A percentile compares a stretch with the other conserved stretches of the same genome.
Conservation (phyloP, 2,888 invertebrate species). For the Achlya flavicornis region DNA sequence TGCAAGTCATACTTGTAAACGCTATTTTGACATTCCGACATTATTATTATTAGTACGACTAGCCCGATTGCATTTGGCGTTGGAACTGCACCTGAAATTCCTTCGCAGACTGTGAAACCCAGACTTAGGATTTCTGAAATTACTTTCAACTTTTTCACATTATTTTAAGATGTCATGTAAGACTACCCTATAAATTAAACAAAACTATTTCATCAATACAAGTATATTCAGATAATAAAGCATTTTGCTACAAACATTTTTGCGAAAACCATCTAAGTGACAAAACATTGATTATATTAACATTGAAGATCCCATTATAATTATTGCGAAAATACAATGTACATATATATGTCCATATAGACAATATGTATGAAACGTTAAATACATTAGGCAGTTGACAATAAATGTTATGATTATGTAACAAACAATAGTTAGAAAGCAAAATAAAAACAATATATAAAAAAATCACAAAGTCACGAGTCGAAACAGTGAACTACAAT, state of each 20-base stretch:
- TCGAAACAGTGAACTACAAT: not conserved
- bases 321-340: slow-evolving; percentile 13
- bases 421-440: not conserved
- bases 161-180: too few relatives aligned
- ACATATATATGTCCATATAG: not conserved
- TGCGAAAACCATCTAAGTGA: slow-evolving; percentile 39
- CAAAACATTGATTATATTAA: slow-evolving; percentile 7
- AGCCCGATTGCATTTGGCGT: too few relatives aligned
- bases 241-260: slow-evolving; percentile 38
- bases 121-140: too few relatives aligned
- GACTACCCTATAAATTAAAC: not conserved
- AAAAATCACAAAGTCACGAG: slow-evolving; percentile 10
- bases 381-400: slow-evolving; percentile 24
- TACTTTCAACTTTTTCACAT: too few relatives aligned
- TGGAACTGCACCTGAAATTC: too few relatives aligned
- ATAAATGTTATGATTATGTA: slow-evolving; percentile 7
- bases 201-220: slow-evolving; percentile 30
- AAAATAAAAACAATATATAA: slow-evolving; percentile 1
- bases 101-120: too few relatives aligned
- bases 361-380: slow-evolving; percentile 9
- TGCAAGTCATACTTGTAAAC: too few relatives aligned
- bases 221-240: slow-evolving; percentile 44
- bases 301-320: slow-evolving; percentile 15
- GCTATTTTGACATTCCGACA: too few relatives aligned
- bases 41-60: too few relatives aligned